Evolutionary conservation across 1,140 invertebrate species (phyloP).

Genomic region (Agraylea sexmaculata): DNA sequence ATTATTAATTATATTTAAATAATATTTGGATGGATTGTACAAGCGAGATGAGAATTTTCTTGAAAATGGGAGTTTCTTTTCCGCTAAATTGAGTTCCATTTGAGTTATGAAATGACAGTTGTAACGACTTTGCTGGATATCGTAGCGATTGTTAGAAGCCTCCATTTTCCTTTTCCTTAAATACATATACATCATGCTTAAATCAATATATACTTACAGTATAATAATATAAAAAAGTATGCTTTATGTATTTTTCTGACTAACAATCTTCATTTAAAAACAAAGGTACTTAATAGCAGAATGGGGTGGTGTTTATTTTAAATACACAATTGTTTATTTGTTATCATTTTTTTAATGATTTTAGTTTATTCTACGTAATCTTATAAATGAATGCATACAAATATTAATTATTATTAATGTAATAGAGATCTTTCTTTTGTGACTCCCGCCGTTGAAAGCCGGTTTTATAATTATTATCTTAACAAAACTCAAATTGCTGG

Average conservation of each 20-base stretch:
- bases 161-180: constrained; percentile 8
- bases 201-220: constrained; percentile 9
- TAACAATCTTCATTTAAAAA: no score
- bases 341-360: no score
- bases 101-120: constrained; percentile 22
- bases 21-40: background rate
- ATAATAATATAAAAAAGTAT: background rate
- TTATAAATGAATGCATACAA: no score
- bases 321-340: no score
- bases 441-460: no score
- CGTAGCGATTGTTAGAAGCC: constrained; percentile 13
- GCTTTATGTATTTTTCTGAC: background rate
- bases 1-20: background rate
- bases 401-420: no score
- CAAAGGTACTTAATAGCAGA: no score
- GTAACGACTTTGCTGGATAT: constrained; percentile 21
- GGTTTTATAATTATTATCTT: no score
- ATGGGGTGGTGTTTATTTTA: no score
- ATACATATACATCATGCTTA: constrained; percentile 4
- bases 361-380: no score
- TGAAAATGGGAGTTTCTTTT: constrained; percentile 22
- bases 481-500: no score
- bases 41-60: constrained; percentile 19
- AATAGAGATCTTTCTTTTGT: no score
- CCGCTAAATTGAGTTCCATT: constrained; percentile 22